phyloP scores from a whole-genome alignment of 2,888 invertebrate genomes.

The Pachliopta kotzebuea region DNA sequence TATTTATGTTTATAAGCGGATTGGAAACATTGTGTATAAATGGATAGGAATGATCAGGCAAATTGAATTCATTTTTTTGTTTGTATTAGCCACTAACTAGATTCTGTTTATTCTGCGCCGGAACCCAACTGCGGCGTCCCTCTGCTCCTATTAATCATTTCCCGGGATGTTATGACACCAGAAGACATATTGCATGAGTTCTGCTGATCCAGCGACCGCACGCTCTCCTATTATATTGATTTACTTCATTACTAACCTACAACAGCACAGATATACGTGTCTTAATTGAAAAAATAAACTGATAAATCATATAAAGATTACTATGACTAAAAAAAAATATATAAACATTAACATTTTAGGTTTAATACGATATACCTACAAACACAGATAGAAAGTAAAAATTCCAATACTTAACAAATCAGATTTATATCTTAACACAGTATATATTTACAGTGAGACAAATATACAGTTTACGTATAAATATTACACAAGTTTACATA shows the following conservation, averaged over 20 bases:
- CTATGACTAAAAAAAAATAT: no score
- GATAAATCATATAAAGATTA: no score
- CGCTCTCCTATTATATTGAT: no score
- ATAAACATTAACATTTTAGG: no score
- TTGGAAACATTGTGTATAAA: not conserved
- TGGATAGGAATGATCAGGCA: not conserved
- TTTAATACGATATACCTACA: no score
- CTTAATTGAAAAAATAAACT: no score
- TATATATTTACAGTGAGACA: not conserved
- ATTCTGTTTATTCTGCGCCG: conserved; percentile 17
- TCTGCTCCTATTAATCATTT: conserved; percentile 23
- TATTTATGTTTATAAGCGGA: no score
- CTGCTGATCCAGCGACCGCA: not conserved
- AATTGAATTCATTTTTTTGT: no score
- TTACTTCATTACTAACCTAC: no score
- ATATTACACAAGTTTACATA: conserved; percentile 25
- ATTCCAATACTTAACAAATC: not conserved
- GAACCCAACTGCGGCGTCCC: conserved; percentile 15
- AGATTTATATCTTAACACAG: conserved; percentile 3
- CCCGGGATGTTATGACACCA: conserved; percentile 15
- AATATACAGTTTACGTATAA: conserved; percentile 23
- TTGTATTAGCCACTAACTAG: no score
- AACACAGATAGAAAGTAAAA: not conserved
- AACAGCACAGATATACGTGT: no score
- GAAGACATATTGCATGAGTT: conserved; percentile 9